These are phyloP conservation scores for Neodiprion lecontei DNA, from an alignment of 1,140 invertebrate species.

Conservation along the genomic window DNA sequence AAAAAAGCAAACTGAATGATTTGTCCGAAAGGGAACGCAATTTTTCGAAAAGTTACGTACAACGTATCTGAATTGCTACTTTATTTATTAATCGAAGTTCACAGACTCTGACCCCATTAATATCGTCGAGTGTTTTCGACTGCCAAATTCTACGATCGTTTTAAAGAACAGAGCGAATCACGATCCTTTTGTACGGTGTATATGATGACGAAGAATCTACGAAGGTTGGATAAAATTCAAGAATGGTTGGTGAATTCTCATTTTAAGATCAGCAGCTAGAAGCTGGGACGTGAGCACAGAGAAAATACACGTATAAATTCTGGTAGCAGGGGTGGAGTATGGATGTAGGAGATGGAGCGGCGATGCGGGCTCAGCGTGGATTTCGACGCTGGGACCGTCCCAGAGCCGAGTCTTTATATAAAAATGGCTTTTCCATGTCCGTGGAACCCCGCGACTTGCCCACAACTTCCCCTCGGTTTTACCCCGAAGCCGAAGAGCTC, in stretches of 20 bases:
- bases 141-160: no score
- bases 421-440: conserved; percentile 58
- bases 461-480: conserved; percentile 15
- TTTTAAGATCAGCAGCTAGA: not conserved
- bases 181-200: no score
- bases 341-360: conserved; percentile 29
- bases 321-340: conserved; percentile 20
- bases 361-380: conserved; percentile 29
- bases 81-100: no score
- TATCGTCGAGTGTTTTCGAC: no score
- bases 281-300: not conserved
- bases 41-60: no score
- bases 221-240: not conserved
- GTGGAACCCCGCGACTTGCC: conserved; percentile 32
- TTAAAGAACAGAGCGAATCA: no score
- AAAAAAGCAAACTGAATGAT: no score
- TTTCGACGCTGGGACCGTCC: conserved; percentile 27
- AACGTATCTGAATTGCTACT: no score
- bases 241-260: conserved; percentile 15
- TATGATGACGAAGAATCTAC: not conserved
- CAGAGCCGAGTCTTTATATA: conserved; percentile 35
- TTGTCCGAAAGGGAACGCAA: no score
- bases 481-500: conserved; percentile 31
- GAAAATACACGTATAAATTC: conserved; percentile 25
- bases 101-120: no score